Percentiles rank a stretch among this genome's conserved stretches.
Conservation (phyloP, 1,140 invertebrate genomes). For the Caenorhabditis latens region DNA sequence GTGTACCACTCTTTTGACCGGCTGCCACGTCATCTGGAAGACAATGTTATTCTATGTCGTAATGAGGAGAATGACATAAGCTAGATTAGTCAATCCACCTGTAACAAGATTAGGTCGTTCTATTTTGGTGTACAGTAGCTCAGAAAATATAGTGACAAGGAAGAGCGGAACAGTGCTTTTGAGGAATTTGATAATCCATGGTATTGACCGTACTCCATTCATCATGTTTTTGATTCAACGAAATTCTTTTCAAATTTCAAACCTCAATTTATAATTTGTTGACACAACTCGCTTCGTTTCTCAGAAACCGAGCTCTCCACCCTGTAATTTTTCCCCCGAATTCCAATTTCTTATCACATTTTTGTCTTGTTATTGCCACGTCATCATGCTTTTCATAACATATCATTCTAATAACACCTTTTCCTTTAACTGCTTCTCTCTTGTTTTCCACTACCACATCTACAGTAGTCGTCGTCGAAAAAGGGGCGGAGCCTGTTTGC, state of each 20-base stretch:
- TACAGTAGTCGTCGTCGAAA: constrained; percentile 20
- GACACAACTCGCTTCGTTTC: too few species aligned
- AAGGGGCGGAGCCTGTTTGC: constrained; percentile 8
- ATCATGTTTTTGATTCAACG: too few species aligned
- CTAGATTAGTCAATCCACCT: constrained; percentile 15
- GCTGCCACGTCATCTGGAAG: constrained; percentile 35
- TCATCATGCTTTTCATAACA: neutral
- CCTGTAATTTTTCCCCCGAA: too few species aligned
- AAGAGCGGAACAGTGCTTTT: too few species aligned
- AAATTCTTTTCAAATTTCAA: too few species aligned
- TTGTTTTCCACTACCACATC: neutral
- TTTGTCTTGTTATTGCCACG: neutral
- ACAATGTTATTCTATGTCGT: constrained; percentile 35
- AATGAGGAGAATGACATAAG: constrained; percentile 15
- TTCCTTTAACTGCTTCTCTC: neutral
- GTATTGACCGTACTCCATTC: too few species aligned
- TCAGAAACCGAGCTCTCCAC: too few species aligned
- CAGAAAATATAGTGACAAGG: too few species aligned
- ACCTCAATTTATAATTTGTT: too few species aligned
- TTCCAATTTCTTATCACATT: neutral
- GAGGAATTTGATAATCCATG: too few species aligned
- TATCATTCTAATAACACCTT: neutral
- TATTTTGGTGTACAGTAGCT: neutral
- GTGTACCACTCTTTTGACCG: neutral
- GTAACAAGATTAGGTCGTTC: neutral